Evolutionary conservation across 2,113 vertebrate species (phyloP), one percentile per base, ranked within the genome.

Genomic region (Speoplatyrhinus poulsoni): DNA sequence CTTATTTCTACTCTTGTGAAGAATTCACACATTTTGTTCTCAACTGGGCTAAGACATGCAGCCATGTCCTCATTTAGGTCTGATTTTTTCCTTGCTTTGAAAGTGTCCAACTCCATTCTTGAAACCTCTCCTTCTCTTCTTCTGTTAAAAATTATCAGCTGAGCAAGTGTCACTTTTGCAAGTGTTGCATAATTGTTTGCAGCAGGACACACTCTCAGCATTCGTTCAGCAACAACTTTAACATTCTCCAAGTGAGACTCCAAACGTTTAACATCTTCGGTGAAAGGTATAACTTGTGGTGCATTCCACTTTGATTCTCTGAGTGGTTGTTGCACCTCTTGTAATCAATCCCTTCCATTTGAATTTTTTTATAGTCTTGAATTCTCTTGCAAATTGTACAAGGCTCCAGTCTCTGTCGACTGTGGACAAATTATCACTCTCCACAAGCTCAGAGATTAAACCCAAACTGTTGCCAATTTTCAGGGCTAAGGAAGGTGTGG

Each of bases 121-220:
- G 73, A 68, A 1, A 80, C 74, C 17, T 72, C 79, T 46, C 74
- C 70, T 63, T 67, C 72, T 79, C 69, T 72, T 79, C 69, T 72
- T 69, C 62, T 59, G 36, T 81, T 79, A 48, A 82, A 82, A 36
- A 79, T 56, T 19, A 79, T 82, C 6, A 70, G 6, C 58, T 75
- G 71, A 9, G 73, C 50, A 46, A 76, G 58, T 4, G 62, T 77
- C 15, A 81, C 74, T 19, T 19, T 69, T 4, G 69, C 70, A 6
- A 83, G 70, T 47, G 54, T 33, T 64, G 49, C 12, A 15, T 68
- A 74, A 48, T n/a, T 66, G 5, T 70, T 47, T 33, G 67, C 55
- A 41, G 69, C 71, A 13, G 72, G 68, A 36, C 13, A 26, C 0
- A 47, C 10, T 68, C 10, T 68, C n/a, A 65, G 64, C 17, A 52